Base-by-base conservation (phyloP, 30 jellyfish, hydroid and myxozoan genomes). In the Sanderia malayensis region DNA sequence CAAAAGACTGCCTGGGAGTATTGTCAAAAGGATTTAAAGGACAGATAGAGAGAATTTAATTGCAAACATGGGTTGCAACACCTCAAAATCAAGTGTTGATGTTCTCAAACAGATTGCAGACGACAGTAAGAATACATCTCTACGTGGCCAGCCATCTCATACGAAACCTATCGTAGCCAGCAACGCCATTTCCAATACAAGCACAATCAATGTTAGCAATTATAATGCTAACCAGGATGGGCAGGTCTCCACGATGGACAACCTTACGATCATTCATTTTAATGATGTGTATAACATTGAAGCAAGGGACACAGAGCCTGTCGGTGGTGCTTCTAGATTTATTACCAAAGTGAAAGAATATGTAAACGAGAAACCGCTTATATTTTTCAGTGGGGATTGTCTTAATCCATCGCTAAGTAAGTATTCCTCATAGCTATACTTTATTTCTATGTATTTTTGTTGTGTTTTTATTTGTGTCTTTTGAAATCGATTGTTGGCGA, bases 321-420 rank as follows among this genome's bases (percentile, higher is more conserved):
- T 77, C 45, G 96, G 96, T 20, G 96, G 96, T 18, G 96, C 96
- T 8, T 87, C 96, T 21, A 64, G 96, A 52, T 86, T 86, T 66
- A 89, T 86, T 33, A 86, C 96, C 0, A 86, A 76, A 76, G 92
- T 86, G 33, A 74, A 64, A 20, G 86, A 85, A 71, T 58, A 25
- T 61, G 55, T 71, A 21, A 58, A 70, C 27, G 92, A 86, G 47
- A 53, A 76, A 22, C 96, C 96, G 18, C 52, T 86, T 47, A 64
- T 86, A 28, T 62, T 86, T 57, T 86, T 86, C 72, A 76, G 92
- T 47, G 96, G 96, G 17, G 96, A 86, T 60, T 86, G 92, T 41
- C 68, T 86, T 67, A 86, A 86, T 34, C 96, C 96, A 0, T 86
- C 96, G 1, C 64, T 86, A 20, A 76, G 96, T 86, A 69, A 57